Evolutionary conservation across 2,888 invertebrate genomes (phyloP).

Genomic region (Drosophila incognita): DNA sequence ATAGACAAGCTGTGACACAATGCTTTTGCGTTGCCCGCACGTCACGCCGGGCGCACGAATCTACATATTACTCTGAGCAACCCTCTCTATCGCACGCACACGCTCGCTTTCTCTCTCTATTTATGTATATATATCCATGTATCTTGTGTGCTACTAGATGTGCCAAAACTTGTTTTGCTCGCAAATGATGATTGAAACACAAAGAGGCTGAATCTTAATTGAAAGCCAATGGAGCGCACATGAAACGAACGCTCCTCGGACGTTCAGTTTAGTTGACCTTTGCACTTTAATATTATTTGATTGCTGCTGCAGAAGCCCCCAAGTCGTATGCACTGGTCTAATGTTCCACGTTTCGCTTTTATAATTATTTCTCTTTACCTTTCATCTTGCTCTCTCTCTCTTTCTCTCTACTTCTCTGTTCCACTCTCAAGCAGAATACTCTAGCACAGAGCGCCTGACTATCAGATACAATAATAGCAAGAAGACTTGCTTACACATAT

Average conservation of each 20-base stretch:
- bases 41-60: constrained; percentile 47
- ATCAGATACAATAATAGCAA: background rate
- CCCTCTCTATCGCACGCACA: background rate
- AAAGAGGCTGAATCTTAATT: constrained; percentile 56
- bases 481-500: background rate
- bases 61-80: constrained; percentile 33
- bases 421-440: background rate
- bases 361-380: constrained; percentile 6
- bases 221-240: constrained; percentile 49
- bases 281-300: constrained; percentile 13
- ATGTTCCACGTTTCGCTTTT: background rate
- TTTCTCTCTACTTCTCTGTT: background rate
- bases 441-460: background rate
- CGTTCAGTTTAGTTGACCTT: constrained; percentile 4
- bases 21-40: constrained; percentile 11
- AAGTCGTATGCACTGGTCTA: background rate
- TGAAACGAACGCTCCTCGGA: constrained; percentile 13
- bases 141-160: constrained; percentile 27
- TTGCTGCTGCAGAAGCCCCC: background rate
- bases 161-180: constrained; percentile 60
- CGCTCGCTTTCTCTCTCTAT: background rate
- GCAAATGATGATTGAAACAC: constrained; percentile 60
- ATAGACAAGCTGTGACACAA: constrained; percentile 35
- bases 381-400: background rate
- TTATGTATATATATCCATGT: background rate